Conservation (phyloP, 2,113 vertebrate genomes). For the Triplophysa siluroides region DNA sequence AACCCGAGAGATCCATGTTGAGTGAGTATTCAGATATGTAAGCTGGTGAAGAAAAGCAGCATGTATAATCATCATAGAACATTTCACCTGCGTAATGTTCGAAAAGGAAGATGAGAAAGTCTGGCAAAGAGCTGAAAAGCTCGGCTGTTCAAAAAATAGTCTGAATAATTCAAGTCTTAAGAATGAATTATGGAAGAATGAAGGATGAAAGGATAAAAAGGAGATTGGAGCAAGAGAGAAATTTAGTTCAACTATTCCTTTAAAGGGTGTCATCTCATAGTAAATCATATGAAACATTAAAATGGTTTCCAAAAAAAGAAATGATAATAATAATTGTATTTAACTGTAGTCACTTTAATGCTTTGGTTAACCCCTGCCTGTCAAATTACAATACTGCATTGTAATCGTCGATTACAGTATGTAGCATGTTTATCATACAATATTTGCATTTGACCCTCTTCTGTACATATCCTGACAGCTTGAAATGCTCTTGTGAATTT, state of each 20-base stretch:
- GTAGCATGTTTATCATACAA: background rate
- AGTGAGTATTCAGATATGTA: background rate
- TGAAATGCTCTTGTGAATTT: constrained; percentile 31
- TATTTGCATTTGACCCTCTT: constrained; percentile 21
- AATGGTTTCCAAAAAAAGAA: background rate
- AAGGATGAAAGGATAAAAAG: constrained; percentile 29
- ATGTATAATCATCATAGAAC: constrained; percentile 12
- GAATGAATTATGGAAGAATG: constrained; percentile 43
- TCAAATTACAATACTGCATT: background rate
- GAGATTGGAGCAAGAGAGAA: background rate
- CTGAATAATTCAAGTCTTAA: constrained; percentile 39
- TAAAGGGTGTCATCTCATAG: too few species aligned
- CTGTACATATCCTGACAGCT: constrained; percentile 1
- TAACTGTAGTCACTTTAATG: too few species aligned
- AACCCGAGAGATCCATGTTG: constrained; percentile 7
- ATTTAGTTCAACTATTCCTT: too few species aligned
- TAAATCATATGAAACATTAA: background rate
- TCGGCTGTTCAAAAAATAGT: constrained; percentile 26
- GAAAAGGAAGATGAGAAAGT: background rate
- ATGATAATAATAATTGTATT: too few species aligned
- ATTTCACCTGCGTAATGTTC: constrained; percentile 14
- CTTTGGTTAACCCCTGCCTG: background rate
- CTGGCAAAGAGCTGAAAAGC: background rate
- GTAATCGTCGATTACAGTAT: constrained; percentile 4
- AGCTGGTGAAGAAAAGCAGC: background rate